Base-by-base conservation (phyloP, 2,113 vertebrate species). In the Micromys minutus region DNA sequence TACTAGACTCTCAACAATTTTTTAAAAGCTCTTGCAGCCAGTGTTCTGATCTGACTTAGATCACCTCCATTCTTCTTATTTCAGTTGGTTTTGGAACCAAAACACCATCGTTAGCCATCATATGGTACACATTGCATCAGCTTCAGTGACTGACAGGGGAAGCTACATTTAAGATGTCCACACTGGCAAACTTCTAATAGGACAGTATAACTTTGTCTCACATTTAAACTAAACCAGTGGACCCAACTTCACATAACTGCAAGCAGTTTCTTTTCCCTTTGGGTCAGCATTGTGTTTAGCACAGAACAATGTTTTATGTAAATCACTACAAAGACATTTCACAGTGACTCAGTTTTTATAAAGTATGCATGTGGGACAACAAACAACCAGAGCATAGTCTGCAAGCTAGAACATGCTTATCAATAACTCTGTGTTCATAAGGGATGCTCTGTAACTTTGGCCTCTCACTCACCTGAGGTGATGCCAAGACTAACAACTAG, bases 401-500 rank as follows among this genome's bases (percentile, higher is more conserved):
- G 13, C 81, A 95, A 85, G 72, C 63, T 29, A 26, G 79, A 81
- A 74, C 72, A 42, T 77, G 65, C 50, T 85, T 71, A 90, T 87
- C 79, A 81, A 77, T 76, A 88, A 29, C 22, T 84, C 61, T 55
- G 13, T 22, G 39, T 13, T 93, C 42, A 34, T 7, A 55, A 67
- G 59, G 1, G 59, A 45, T n/a, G 52, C 12, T 50, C 19, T 69
- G 13, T 5, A 93, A 16, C 34, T 59, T 65, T 92, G 85, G 36
- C 19, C 55, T 88, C 88, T 59, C 24, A 55, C 24, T 69, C 67
- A 91, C 76, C 65, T 1, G 9, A 86, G 72, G 47, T 29, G 42
- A 65, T 65, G 47, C 71, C 89, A 94, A 89, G 26, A 63, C 65
- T 72, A 87, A 90, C 90, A 94, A 87, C 92, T 85, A 94, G 5